Conservation (phyloP, 2,797 vertebrate genomes). For the Melanotaenia boesemani region DNA sequence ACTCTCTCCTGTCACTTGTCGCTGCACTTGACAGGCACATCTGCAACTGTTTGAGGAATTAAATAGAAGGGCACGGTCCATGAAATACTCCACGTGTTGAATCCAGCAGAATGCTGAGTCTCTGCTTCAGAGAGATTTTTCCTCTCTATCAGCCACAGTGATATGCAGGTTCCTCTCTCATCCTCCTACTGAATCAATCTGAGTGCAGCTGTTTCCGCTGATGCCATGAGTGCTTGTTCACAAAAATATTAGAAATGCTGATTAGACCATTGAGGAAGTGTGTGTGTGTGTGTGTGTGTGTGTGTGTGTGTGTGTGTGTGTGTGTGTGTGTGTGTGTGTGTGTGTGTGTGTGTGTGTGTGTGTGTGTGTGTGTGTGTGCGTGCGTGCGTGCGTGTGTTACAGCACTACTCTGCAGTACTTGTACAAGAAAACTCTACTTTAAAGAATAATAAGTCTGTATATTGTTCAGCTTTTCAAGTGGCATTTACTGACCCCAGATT, state of each 20-base stretch:
- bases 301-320: no score
- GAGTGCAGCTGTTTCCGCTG: conserved; percentile 33
- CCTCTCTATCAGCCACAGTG: conserved; percentile 28
- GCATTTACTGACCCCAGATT: neutral
- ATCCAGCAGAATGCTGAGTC: conserved; percentile 44
- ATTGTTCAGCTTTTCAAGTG: neutral
- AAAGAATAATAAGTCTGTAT: neutral
- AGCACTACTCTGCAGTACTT: neutral
- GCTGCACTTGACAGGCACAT: conserved; percentile 50
- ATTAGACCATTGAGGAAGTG: conserved; percentile 8
- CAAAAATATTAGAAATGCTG: conserved; percentile 13
- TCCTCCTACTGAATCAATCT: conserved; percentile 36
- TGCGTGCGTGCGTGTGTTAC: conserved; percentile 8
- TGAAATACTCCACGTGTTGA: conserved; percentile 52
- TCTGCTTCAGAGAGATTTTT: conserved; percentile 57
- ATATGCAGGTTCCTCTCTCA: conserved; percentile 36
- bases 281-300: conserved; percentile 1
- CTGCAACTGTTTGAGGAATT: conserved; percentile 53
- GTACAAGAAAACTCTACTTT: neutral
- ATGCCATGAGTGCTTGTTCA: conserved; percentile 22
- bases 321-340: conserved; percentile 12
- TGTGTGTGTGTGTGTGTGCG: conserved; percentile 16
- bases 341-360: neutral
- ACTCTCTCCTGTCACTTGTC: conserved; percentile 41
- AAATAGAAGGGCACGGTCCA: conserved; percentile 40